A percentile compares a stretch with the other conserved stretches of the same genome.
These are phyloP conservation scores for Trachemys scripta DNA, from an alignment of 2,113 vertebrate genomes.

Conservation along the genomic window DNA sequence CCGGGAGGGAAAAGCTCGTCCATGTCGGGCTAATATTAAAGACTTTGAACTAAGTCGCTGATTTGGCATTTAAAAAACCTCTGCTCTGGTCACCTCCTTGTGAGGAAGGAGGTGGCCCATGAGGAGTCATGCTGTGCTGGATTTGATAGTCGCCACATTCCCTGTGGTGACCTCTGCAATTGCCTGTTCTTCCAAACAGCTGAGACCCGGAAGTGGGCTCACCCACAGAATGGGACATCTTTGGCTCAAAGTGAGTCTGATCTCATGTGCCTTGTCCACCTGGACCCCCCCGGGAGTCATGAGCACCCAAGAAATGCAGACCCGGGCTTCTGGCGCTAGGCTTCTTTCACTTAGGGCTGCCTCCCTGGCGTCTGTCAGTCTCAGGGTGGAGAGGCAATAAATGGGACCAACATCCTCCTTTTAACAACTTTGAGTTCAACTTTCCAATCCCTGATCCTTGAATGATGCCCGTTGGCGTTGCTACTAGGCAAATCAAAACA, in stretches of 20 bases:
- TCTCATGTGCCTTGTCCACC: background rate
- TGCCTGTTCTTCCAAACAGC: too few relatives aligned
- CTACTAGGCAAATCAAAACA: background rate
- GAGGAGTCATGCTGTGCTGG: background rate
- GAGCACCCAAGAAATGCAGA: background rate
- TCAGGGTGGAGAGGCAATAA: background rate
- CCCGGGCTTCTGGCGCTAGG: background rate
- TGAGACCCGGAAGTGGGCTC: background rate
- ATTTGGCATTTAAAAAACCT: background rate
- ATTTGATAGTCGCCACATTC: background rate
- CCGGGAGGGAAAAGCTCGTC: background rate
- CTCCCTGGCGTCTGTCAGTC: background rate
- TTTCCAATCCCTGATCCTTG: background rate
- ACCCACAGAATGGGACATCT: background rate
- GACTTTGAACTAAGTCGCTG: background rate
- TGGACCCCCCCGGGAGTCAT: background rate
- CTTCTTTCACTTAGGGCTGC: background rate
- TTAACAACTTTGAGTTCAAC: background rate
- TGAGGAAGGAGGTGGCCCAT: background rate
- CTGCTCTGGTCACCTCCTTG: background rate
- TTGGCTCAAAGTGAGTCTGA: background rate
- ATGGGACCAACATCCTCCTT: background rate
- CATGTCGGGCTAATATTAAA: background rate
- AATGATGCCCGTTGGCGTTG: background rate
- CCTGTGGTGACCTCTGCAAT: background rate